phyloP scores from a whole-genome alignment of 2,797 vertebrate species.

The Nannoperca australis region DNA sequence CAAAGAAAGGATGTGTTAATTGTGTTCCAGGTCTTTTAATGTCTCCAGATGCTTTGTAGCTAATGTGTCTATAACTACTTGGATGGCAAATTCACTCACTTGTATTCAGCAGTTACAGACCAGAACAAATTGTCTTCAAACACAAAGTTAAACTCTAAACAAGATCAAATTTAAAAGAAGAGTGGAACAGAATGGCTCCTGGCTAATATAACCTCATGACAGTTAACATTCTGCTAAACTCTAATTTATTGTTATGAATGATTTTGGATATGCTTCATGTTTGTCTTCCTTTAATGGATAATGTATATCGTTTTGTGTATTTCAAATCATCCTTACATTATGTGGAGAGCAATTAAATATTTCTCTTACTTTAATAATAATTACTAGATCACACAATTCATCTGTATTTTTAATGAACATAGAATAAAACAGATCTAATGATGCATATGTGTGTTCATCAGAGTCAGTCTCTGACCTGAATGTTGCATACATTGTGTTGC shows the following conservation, averaged over 20 bases:
- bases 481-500: background rate
- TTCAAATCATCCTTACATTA: background rate
- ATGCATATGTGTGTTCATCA: background rate
- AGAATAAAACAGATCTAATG: background rate
- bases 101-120: constrained; percentile 35
- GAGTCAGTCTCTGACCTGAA: background rate
- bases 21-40: constrained; percentile 44
- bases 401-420: constrained; percentile 21
- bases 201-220: constrained; percentile 8
- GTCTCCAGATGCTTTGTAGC: constrained; percentile 17
- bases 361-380: background rate
- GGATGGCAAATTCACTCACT: constrained; percentile 36
- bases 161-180: constrained; percentile 28
- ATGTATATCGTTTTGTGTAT: background rate
- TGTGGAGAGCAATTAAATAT: background rate
- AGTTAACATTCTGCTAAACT: background rate
- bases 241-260: background rate
- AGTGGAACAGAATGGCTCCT: constrained; percentile 8
- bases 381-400: background rate
- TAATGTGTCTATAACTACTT: constrained; percentile 33
- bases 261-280: background rate
- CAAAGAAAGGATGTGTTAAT: constrained; percentile 35
- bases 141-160: constrained; percentile 40
- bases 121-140: constrained; percentile 49
- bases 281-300: background rate